These are phyloP conservation scores for Patella ulyssiponensis DNA, from an alignment of 2,888 invertebrate genomes.

Conservation along the genomic window DNA sequence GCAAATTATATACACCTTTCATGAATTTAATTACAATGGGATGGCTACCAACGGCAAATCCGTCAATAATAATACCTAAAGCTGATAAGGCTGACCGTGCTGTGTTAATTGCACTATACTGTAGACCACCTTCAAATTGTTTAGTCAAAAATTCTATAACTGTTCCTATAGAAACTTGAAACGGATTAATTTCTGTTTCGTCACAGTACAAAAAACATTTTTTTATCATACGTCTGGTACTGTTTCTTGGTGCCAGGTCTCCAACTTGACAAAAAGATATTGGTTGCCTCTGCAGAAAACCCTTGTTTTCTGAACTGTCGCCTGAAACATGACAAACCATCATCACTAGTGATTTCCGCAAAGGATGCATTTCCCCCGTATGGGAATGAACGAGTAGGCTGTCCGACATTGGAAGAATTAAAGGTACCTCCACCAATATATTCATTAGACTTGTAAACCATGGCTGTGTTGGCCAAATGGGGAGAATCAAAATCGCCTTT, in stretches of 20 bases:
- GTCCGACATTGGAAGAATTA: too few species aligned
- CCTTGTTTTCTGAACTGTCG: not conserved
- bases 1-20: conserved; percentile 13
- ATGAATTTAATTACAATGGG: conserved; percentile 12
- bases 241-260: not conserved
- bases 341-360: not conserved
- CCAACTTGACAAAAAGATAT: not conserved
- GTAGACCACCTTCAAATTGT: not conserved
- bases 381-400: too few species aligned
- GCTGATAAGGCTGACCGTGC: conserved; percentile 14
- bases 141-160: conserved; percentile 13
- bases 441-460: too few species aligned
- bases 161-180: too few species aligned
- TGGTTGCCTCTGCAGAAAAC: conserved; percentile 8
- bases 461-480: too few species aligned
- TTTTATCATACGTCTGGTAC: not conserved
- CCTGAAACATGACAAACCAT: not conserved
- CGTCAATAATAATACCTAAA: not conserved
- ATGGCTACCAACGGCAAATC: conserved; percentile 11
- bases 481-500: too few species aligned
- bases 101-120: conserved; percentile 19
- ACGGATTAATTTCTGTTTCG: conserved; percentile 10
- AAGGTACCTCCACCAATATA: too few species aligned
- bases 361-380: not conserved
- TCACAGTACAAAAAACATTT: conserved; percentile 7